Evolutionary conservation across 2,888 invertebrate genomes (phyloP).

Genomic region (Nipponacmea schrenckii): DNA sequence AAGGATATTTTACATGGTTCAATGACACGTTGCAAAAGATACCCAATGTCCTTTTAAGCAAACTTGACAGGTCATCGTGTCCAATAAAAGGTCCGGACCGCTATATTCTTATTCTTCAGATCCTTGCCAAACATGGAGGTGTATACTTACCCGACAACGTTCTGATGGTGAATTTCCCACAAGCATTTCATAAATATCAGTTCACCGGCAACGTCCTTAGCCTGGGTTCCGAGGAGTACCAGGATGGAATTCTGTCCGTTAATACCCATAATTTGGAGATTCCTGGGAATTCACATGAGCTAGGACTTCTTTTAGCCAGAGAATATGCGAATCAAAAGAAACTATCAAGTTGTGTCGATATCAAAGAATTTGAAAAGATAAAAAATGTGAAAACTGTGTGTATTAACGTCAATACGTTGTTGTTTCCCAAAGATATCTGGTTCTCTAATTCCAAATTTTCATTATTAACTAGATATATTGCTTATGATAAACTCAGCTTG

Average conservation of each 20-base stretch:
- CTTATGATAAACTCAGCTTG: slow-evolving; percentile 17
- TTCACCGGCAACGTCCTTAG: slow-evolving; percentile 20
- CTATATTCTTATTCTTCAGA: slow-evolving; percentile 14
- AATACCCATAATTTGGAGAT: slow-evolving; percentile 5
- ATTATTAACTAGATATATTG: slow-evolving; percentile 16
- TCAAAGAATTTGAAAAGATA: slow-evolving; percentile 11
- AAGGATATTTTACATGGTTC: slow-evolving; percentile 28
- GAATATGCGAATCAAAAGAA: slow-evolving; percentile 14
- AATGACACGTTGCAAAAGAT: slow-evolving; percentile 12
- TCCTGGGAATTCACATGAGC: slow-evolving; percentile 13
- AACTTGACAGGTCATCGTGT: slow-evolving; percentile 17
- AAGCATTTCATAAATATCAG: slow-evolving; percentile 2
- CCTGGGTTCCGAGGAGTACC: slow-evolving; percentile 15
- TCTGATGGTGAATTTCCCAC: slow-evolving; percentile 19
- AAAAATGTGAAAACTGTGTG: slow-evolving; percentile 16
- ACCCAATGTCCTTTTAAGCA: slow-evolving; percentile 15
- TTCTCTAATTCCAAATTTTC: slow-evolving; percentile 12
- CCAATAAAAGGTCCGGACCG: slow-evolving; percentile 16
- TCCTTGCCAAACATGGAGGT: slow-evolving; percentile 25
- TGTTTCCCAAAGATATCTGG: slow-evolving; percentile 28
- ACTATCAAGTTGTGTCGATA: slow-evolving; percentile 18
- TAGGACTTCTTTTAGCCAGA: slow-evolving; percentile 11
- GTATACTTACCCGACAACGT: slow-evolving; percentile 28
- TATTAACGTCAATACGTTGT: slow-evolving; percentile 5
- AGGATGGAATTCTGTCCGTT: slow-evolving; percentile 21